Conservation (phyloP, 1,140 invertebrate genomes). For the Solenopsis fugax region DNA sequence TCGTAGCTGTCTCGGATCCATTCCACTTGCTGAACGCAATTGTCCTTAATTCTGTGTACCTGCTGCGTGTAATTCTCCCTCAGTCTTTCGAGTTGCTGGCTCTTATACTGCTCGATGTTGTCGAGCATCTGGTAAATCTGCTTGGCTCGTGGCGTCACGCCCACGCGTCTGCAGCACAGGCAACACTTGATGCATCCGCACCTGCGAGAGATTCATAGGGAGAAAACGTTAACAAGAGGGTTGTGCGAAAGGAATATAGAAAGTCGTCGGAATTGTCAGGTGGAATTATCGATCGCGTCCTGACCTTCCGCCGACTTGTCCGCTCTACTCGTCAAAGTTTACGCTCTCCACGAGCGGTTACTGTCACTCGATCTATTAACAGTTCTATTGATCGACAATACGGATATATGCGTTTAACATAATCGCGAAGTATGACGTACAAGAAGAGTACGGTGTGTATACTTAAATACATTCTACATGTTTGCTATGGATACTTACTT, state of each 20-base stretch:
- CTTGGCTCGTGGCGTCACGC: slow-evolving; percentile 91
- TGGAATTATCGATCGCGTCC: slow-evolving; percentile 47
- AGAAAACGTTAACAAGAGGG: background rate
- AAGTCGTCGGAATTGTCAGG: slow-evolving; percentile 24
- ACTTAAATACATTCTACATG: background rate
- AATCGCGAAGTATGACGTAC: background rate
- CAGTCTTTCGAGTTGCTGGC: slow-evolving; percentile 94
- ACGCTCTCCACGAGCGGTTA: slow-evolving; percentile 22
- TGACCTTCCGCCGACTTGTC: slow-evolving; percentile 16
- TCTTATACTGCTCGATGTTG: slow-evolving; percentile 96
- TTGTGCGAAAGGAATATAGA: background rate
- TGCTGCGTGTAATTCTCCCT: slow-evolving; percentile 97
- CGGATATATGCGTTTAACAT: background rate
- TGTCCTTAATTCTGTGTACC: slow-evolving; percentile 96
- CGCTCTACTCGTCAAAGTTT: slow-evolving; percentile 18
- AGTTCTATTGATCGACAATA: background rate
- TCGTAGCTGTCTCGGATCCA: slow-evolving; percentile 97
- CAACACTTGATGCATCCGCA: slow-evolving; percentile 89
- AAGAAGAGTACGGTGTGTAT: background rate
- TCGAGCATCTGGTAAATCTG: slow-evolving; percentile 95
- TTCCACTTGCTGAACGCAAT: slow-evolving; percentile 96
- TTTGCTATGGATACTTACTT: slow-evolving; percentile 87
- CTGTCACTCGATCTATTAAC: slow-evolving; percentile 21
- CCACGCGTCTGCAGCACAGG: slow-evolving; percentile 90
- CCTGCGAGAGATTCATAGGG: slow-evolving; percentile 82